A percentile compares a stretch with the other conserved stretches of the same genome.
These are phyloP conservation scores for Habroteleia sp. DNA, from an alignment of 2,888 invertebrate species.

Conservation along the genomic window DNA sequence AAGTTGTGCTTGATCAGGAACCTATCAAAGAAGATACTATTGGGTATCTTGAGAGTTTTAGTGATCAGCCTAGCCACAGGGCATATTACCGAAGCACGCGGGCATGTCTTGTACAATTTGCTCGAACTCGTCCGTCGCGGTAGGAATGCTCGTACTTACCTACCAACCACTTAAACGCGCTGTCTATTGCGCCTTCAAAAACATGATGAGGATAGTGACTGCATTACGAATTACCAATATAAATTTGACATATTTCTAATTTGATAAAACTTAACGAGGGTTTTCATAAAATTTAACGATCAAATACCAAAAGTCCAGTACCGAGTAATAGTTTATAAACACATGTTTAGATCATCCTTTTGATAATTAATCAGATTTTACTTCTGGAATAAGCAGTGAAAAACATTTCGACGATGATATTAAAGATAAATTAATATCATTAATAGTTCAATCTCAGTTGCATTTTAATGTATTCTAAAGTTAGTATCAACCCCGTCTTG, in stretches of 20 bases:
- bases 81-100: constrained; percentile 72
- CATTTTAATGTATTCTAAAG: too few species aligned
- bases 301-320: constrained; percentile 6
- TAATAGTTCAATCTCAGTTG: too few species aligned
- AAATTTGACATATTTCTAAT: constrained; percentile 31
- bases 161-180: constrained; percentile 65
- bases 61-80: constrained; percentile 57
- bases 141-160: constrained; percentile 73
- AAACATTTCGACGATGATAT: too few species aligned
- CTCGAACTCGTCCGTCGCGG: constrained; percentile 75
- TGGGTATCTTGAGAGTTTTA: constrained; percentile 34
- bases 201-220: constrained; percentile 65
- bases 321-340: constrained; percentile 16
- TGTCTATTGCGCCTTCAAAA: constrained; percentile 67
- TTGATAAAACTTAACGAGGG: constrained; percentile 18
- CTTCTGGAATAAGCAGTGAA: constrained; percentile 6
- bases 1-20: constrained; percentile 20
- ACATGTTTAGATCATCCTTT: constrained; percentile 21
- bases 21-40: constrained; percentile 14
- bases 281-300: too few species aligned
- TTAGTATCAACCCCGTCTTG: too few species aligned
- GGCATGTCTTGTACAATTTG: constrained; percentile 77
- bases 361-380: constrained; percentile 35
- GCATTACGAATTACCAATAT: constrained; percentile 10
- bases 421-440: too few species aligned